Percentiles rank a stretch among this genome's conserved stretches.
phyloP scores from a whole-genome alignment of 37 sponge, comb jelly and placozoan genomes.

The Oopsacas minuta region DNA sequence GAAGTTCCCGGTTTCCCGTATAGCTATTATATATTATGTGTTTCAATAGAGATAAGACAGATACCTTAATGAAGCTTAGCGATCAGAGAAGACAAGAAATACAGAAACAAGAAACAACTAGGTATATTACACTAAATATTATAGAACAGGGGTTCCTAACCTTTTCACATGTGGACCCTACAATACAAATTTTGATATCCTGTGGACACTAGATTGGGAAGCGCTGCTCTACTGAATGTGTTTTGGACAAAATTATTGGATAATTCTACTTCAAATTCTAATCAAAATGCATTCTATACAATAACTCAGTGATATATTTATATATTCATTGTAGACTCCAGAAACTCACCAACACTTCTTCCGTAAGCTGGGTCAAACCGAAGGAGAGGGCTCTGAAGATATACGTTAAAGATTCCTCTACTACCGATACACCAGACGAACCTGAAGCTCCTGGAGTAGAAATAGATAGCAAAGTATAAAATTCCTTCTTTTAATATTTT shows the following conservation, averaged over 20 bases:
- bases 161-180: too few relatives aligned
- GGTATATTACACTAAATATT: too few relatives aligned
- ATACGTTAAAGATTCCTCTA: slow-evolving; percentile 38
- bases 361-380: slow-evolving; percentile 14
- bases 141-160: too few relatives aligned
- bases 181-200: too few relatives aligned
- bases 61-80: slow-evolving; percentile 35
- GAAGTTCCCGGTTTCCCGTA: too few relatives aligned
- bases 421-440: not conserved
- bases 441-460: not conserved
- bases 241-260: too few relatives aligned
- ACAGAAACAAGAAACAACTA: slow-evolving; percentile 49
- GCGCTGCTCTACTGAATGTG: too few relatives aligned
- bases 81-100: slow-evolving; percentile 45
- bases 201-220: too few relatives aligned
- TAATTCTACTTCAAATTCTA: too few relatives aligned
- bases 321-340: not conserved
- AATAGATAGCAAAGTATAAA: not conserved
- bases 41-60: slow-evolving; percentile 33
- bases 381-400: slow-evolving; percentile 67
- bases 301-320: too few relatives aligned
- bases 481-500: not conserved
- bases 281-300: too few relatives aligned
- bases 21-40: too few relatives aligned
- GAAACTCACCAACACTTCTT: slow-evolving; percentile 26